Evolutionary conservation across 2,113 vertebrate species (phyloP), one percentile per base, ranked within the genome.

Genomic region (Nothobranchius kuhntae): DNA sequence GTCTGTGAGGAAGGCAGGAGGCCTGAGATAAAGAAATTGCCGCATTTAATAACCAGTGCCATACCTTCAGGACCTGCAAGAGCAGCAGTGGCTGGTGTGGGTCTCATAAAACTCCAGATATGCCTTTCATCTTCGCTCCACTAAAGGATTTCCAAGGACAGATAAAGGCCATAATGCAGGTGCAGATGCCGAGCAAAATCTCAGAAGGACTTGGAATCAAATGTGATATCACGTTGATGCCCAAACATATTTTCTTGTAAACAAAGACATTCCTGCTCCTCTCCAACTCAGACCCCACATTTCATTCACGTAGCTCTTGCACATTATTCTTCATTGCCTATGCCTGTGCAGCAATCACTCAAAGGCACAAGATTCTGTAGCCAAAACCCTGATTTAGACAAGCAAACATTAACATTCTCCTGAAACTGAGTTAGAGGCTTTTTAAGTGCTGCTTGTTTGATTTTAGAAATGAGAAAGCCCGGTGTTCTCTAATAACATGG

Each of bases 401-500:
- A 35, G 15, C 15, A 64, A 53, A 53, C 5, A 53, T 42, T 57
- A 36, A 24, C 30, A 0, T 15, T 47, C 53, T 48, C 54, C 12
- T 52, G 1, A 53, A 51, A 53, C 14, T 51, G n/a, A 13, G 9
- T 56, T 44, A 26, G 8, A 30, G 24, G 45, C 50, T 24, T 13
- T 59, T 55, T 62, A 53, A 26, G 17, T 12, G 35, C 13, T 13
- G 4, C 44, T 55, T 70, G 69, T 66, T 75, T 78, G 35, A 53
- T 13, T 47, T 77, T 45, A 36, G n/a, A 48, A 68, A 35, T 9
- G 40, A 8, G 2, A 24, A 46, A 67, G 46, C 21, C 0, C 0
- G 26, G 68, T 58, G 61, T 56, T 59, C 66, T 78, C 69, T 86
- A 80, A 89, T 86, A 75, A 77, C 52, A 69, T 7, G 54, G 61